phyloP scores from a whole-genome alignment of 2,888 invertebrate species.

The Lumbricus terrestris region DNA sequence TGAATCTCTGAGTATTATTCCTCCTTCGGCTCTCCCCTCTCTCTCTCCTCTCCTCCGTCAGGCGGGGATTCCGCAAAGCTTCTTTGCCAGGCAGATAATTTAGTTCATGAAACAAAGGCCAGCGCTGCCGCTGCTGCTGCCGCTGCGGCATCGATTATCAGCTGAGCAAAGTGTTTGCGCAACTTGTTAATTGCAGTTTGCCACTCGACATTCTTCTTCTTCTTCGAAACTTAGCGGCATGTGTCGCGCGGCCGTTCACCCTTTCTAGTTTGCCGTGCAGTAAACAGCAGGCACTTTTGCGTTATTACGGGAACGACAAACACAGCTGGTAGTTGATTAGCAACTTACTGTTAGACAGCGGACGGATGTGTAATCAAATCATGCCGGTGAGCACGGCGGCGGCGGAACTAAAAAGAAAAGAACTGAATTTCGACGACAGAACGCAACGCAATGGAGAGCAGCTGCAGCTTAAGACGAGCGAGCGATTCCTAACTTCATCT shows the following conservation, averaged over 20 bases:
- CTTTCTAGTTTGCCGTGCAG: not conserved
- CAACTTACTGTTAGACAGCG: not conserved
- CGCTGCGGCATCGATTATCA: slow-evolving; percentile 13
- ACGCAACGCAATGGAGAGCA: not conserved
- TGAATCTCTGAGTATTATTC: slow-evolving; percentile 16
- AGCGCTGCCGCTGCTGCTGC: too few relatives aligned
- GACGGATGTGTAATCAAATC: not conserved
- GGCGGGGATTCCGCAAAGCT: slow-evolving; percentile 14
- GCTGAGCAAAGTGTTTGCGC: not conserved
- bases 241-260: not conserved
- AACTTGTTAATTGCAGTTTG: slow-evolving; percentile 13
- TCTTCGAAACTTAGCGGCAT: not conserved
- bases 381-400: not conserved
- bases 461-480: too few relatives aligned
- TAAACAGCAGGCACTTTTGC: not conserved
- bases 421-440: not conserved
- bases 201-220: not conserved
- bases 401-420: not conserved
- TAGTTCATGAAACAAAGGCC: not conserved
- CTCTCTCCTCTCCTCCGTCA: too few relatives aligned
- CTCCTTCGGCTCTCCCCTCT: not conserved
- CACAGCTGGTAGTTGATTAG: not conserved
- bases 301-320: not conserved
- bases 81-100: slow-evolving; percentile 9
- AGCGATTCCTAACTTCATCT: not conserved